Percentiles rank a stretch among this genome's conserved stretches.
phyloP scores from a whole-genome alignment of 1,140 invertebrate species.

The Pogonomyrmex californicus region DNA sequence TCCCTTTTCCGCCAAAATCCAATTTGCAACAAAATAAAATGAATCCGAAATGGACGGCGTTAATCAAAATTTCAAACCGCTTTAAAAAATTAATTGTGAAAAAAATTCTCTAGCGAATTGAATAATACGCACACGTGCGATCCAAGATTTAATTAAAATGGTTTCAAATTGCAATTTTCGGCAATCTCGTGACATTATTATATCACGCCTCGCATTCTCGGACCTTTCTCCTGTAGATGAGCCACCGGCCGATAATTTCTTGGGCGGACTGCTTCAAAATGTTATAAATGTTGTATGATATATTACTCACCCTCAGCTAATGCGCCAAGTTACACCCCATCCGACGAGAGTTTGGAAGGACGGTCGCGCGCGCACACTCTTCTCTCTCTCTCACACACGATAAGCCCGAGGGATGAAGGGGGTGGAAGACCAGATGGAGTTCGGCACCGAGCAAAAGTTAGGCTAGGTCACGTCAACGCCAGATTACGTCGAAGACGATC shows the following conservation, averaged over 20 bases:
- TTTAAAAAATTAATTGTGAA: constrained; percentile 33
- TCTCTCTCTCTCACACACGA: constrained; percentile 62
- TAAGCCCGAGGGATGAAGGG: background rate
- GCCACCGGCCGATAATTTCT: constrained; percentile 16
- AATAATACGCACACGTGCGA: background rate
- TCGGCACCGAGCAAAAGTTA: constrained; percentile 72
- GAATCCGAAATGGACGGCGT: constrained; percentile 20
- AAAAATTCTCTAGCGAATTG: background rate
- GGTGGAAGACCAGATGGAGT: constrained; percentile 20
- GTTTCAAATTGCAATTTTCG: background rate
- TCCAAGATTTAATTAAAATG: constrained; percentile 37
- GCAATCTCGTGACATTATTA: background rate
- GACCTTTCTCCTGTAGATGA: background rate
- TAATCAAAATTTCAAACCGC: constrained; percentile 38
- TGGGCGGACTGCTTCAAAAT: constrained; percentile 8
- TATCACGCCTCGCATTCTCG: background rate
- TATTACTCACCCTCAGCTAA: constrained; percentile 59
- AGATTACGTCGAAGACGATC: constrained; percentile 78
- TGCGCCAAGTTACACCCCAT: constrained; percentile 25
- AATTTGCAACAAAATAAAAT: constrained; percentile 39
- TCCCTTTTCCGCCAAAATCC: constrained; percentile 12
- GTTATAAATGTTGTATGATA: constrained; percentile 21
- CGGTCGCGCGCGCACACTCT: constrained; percentile 36
- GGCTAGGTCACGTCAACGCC: constrained; percentile 76
- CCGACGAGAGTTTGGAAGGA: constrained; percentile 26